A percentile compares a stretch with the other conserved stretches of the same genome.
These are phyloP conservation scores for Acropternis orthonyx DNA, from an alignment of 2,797 vertebrate genomes.

Conservation along the genomic window DNA sequence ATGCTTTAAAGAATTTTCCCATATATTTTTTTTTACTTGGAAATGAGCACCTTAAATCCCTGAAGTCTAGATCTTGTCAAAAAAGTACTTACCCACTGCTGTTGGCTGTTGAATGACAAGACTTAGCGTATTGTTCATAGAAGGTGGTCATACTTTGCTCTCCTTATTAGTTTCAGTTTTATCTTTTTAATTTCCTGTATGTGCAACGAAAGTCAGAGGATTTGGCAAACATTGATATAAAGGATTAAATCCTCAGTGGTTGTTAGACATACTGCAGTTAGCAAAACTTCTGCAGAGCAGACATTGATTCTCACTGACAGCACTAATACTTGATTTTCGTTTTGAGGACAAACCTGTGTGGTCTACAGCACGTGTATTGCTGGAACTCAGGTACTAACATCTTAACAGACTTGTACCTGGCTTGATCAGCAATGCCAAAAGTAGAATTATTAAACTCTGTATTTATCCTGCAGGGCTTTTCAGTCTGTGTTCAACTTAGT, in stretches of 20 bases:
- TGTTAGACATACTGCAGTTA: neutral
- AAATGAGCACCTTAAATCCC: neutral
- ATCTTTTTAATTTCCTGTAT: constrained; percentile 49
- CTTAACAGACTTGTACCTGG: neutral
- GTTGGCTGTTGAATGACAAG: neutral
- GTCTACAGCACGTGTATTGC: neutral
- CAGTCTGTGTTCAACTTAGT: neutral
- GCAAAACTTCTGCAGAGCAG: neutral
- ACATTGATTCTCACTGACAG: neutral
- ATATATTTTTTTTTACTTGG: neutral
- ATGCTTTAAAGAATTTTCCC: neutral
- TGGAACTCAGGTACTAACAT: neutral
- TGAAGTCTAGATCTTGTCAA: neutral
- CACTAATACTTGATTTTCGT: neutral
- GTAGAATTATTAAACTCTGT: neutral
- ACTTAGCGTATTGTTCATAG: neutral
- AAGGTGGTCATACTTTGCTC: neutral
- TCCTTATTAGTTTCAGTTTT: constrained; percentile 15
- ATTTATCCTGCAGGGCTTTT: neutral
- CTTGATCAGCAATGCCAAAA: neutral
- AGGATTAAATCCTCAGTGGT: neutral
- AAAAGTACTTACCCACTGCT: neutral
- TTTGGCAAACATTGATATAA: neutral
- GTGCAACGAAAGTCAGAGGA: neutral
- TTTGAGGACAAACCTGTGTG: neutral